Percentiles rank a stretch among this genome's conserved stretches.
These are phyloP conservation scores for Pseudotriccus pelzelni DNA, from an alignment of 2,797 vertebrate species.

Conservation along the genomic window DNA sequence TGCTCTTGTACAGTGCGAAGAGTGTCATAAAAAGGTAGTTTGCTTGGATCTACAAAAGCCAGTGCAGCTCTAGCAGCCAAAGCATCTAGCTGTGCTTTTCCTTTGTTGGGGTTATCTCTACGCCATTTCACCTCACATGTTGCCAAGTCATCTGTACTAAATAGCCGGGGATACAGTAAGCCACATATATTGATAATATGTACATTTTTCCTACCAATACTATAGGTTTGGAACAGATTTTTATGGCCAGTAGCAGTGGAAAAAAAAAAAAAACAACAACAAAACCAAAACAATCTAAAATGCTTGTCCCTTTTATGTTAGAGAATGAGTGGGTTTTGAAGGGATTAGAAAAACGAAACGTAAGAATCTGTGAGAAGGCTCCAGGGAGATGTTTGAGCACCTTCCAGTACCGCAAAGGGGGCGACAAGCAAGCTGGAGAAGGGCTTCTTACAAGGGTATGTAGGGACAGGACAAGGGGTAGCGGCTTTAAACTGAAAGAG, in stretches of 20 bases:
- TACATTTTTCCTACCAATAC: neutral
- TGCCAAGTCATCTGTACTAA: neutral
- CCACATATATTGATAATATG: neutral
- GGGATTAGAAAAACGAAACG: neutral
- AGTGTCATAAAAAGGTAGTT: neutral
- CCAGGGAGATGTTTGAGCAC: fast-evolving
- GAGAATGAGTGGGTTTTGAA: neutral
- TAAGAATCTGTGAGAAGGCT: neutral
- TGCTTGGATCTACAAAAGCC: neutral
- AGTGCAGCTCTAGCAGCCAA: neutral
- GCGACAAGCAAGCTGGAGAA: neutral
- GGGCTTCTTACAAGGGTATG: neutral
- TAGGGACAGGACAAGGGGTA: neutral
- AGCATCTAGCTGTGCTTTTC: neutral
- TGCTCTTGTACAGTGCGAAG: neutral
- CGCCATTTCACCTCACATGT: neutral
- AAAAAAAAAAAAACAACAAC: neutral
- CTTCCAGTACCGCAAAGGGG: neutral
- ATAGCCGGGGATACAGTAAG: neutral
- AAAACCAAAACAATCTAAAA: neutral
- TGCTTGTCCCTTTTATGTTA: neutral
- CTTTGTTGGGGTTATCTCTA: neutral
- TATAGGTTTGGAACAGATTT: neutral
- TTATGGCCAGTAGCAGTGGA: neutral
- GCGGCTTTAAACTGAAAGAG: neutral